Evolutionary conservation across 2,888 invertebrate species (phyloP), one percentile per base, ranked within the genome.

Genomic region (Plagodis pulveraria): DNA sequence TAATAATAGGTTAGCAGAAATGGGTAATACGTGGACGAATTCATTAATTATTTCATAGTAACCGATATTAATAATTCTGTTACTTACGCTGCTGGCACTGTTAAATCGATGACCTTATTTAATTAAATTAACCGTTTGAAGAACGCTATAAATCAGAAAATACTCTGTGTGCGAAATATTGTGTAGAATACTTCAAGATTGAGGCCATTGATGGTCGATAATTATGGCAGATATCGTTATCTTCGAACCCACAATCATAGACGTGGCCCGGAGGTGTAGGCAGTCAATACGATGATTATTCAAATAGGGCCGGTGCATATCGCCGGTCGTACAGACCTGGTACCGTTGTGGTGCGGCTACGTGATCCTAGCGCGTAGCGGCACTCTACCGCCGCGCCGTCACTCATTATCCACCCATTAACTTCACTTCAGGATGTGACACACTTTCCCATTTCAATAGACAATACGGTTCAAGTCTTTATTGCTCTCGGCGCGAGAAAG

Each of bases 361-460:
- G 89, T 89, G 89, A 87, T 87, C 81, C 86, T 84, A 79, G 74
- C 80, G 74, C 77, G 80, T 83, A 84, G 81, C 83, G 83, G 82
- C 77, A 76, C 72, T 70, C 59, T 12, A 70, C 68, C 69, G 70
- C 66, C 73, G 71, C 69, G 70, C 66, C 73, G 71, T 70, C 76
- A 75, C 77, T 87, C 85, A 86, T 84, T 83, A 85, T 80, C 80
- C 74, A 77, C 70, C 78, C 77, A 84, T 87, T 84, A 85, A 76
- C 75, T 75, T 65, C 67, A 65, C 76, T 85, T 82, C 85, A 86
- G 87, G 86, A 88, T 84, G 76, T 86, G 83, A 72, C 89, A 87
- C 77, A 84, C 83, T 87, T 88, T 82, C 72, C 63, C 65, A 63
- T 71, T 71, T 71, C 71, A 75, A 74, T 69, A 56, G 65, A 59